These are phyloP conservation scores for Alosa alosa DNA, from an alignment of 2,113 vertebrate species.

Conservation along the genomic window DNA sequence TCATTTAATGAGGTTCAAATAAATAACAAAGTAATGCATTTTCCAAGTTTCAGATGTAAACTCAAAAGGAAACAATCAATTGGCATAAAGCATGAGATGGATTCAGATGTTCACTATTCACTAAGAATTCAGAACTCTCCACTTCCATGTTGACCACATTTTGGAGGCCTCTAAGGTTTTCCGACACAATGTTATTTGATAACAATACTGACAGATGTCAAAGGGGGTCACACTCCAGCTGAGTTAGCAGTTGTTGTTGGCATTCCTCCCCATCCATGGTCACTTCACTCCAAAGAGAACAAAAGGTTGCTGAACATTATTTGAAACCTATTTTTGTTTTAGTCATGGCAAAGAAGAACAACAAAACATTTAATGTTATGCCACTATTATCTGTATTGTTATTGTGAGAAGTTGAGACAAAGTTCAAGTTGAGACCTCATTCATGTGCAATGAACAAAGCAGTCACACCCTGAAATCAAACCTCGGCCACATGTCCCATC, in stretches of 20 bases:
- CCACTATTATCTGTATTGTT: neutral
- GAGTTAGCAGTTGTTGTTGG: conserved; percentile 74
- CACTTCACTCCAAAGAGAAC: conserved; percentile 57
- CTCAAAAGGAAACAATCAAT: neutral
- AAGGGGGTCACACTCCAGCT: conserved; percentile 62
- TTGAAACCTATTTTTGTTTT: neutral
- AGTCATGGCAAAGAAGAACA: neutral
- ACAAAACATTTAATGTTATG: conserved; percentile 24
- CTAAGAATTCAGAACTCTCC: no score
- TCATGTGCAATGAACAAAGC: neutral
- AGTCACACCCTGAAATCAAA: neutral
- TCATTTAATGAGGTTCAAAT: no score
- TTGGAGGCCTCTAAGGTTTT: conserved; percentile 67
- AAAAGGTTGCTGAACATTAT: conserved; percentile 48
- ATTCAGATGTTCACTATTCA: neutral
- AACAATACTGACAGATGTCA: conserved; percentile 47
- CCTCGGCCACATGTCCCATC: neutral
- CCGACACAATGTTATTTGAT: conserved; percentile 62
- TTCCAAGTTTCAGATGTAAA: no score
- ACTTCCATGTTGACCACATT: conserved; percentile 25
- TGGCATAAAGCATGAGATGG: neutral
- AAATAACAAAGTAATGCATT: no score
- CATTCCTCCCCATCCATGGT: conserved; percentile 47
- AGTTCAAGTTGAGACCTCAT: neutral
- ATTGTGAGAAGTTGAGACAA: neutral